Evolutionary conservation across 2,113 vertebrate species (phyloP), one percentile per base, ranked within the genome.

Genomic region (Hemichromis elongatus): DNA sequence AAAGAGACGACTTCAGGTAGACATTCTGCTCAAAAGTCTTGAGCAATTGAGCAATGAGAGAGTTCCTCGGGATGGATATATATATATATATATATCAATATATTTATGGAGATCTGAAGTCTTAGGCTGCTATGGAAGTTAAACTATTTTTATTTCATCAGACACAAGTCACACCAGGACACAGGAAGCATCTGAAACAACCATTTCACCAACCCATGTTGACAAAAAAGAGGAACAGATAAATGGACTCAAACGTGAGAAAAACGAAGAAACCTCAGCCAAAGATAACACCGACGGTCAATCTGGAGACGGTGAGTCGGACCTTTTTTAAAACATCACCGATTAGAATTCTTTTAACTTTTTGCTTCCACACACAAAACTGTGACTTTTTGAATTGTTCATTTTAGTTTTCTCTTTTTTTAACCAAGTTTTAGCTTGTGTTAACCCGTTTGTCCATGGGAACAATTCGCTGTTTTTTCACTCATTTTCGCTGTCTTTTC

Each of bases 221-320:
- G 18, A n/a, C 7, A 11, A 1, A 61, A 5, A 21, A n/a, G 6
- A 52, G 2, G 24, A 83, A 3, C 35, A 5, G 7, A 30, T 37
- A 47, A 75, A 21, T 42, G 63, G 73, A 77, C n/a, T 12, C 5
- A 0, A 5, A 28, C 2, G 13, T 35, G 7, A 1, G 37, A 2
- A 1, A 4, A 4, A 19, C 24, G 14, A 73, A 30, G 30, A 82
- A 61, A 7, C 52, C 13, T 0, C n/a, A 18, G 5, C 3, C 1
- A 16, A 0, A 1, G 0, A 0, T 16, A 59, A 2, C 28, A 2
- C 1, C 33, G 56, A 0, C 7, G 6, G 28, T 4, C 56, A 4
- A 5, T 18, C 56, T 59, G 56, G 56, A 59, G 56, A 19, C 28
- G 28, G 16, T 59, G 28, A 59, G 57, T 59, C 9, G 10, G 56